Evolutionary conservation across 2,797 vertebrate genomes (phyloP).

Genomic region (Zalophus californianus): DNA sequence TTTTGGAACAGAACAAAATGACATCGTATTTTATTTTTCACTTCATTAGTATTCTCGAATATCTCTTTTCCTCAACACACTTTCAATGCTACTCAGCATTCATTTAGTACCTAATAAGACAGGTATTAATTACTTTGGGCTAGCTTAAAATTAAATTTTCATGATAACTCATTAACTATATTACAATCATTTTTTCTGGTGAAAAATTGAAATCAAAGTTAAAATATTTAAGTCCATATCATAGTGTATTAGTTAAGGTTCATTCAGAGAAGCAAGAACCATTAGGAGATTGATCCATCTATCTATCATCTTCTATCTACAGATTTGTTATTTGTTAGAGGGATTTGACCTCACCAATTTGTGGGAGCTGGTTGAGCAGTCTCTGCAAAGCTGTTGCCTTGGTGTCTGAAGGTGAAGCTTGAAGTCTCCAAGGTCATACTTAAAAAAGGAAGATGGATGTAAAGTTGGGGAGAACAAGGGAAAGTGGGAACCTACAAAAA

Average conservation of each 20-base stretch:
- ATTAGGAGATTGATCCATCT: background rate
- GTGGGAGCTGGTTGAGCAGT: background rate
- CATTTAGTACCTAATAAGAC: background rate
- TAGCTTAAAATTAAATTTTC: slow-evolving; percentile 20
- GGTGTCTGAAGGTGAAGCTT: background rate
- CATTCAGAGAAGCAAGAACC: background rate
- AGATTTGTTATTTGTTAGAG: background rate
- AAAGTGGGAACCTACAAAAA: background rate
- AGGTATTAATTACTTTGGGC: background rate
- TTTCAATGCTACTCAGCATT: background rate
- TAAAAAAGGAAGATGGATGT: background rate
- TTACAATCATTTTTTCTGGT: background rate
- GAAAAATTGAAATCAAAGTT: background rate
- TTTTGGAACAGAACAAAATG: background rate
- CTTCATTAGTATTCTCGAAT: background rate
- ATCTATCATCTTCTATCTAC: background rate
- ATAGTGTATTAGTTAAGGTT: background rate
- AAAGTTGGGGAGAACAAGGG: background rate
- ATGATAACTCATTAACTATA: background rate
- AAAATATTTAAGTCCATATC: background rate
- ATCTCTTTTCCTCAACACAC: background rate
- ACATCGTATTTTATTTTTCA: background rate
- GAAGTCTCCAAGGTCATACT: too few species aligned
- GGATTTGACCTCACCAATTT: background rate
- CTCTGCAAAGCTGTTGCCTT: background rate